Evolutionary conservation across 2,888 invertebrate genomes (phyloP), one percentile per base, ranked within the genome.

Genomic region (Acanthoscelides obtectus): DNA sequence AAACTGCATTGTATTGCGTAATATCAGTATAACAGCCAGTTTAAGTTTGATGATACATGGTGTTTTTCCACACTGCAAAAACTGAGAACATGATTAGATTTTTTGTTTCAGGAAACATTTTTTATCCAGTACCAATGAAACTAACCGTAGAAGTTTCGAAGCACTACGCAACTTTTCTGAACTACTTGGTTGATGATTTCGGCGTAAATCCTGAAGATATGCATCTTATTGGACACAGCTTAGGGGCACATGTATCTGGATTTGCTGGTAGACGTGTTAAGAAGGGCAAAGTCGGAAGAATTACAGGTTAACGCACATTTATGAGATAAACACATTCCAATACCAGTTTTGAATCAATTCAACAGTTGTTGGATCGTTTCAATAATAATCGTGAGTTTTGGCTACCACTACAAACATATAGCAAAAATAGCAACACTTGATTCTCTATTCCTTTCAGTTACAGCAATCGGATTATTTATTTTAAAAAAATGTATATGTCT

Each of bases 141-240:
- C 77, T 78, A 0, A 88, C 88, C 0, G 84, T 84, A 2, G 85
- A 87, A 70, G 88, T 89, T 0, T 90, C 88, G 0, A 79, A 86
- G 66, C 88, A 88, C 76, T 79, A 87, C 2, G 87, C 87, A 0
- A 84, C 86, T 73, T 83, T 89, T 74, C 74, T 89, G 22, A 79
- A 84, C 17, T 76, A 83, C 21, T 75, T 89, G 2, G 74, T 84
- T 4, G 77, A 79, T 3, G 77, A 80, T 72, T 70, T 72, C 45
- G 84, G 84, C 0, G 80, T 82, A 22, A 77, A 84, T 73, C 83
- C 87, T 0, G 75, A 76, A 17, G 82, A 87, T 66, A 81, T 89
- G 17, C 90, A 90, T 80, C 80, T 88, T 66, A 86, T 90, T 69
- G 90, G 90, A 0, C 89, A 90, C 79, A 90, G 90, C 75, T 81